Conservation (phyloP, 2,888 invertebrate species). For the Andrena minutula region DNA sequence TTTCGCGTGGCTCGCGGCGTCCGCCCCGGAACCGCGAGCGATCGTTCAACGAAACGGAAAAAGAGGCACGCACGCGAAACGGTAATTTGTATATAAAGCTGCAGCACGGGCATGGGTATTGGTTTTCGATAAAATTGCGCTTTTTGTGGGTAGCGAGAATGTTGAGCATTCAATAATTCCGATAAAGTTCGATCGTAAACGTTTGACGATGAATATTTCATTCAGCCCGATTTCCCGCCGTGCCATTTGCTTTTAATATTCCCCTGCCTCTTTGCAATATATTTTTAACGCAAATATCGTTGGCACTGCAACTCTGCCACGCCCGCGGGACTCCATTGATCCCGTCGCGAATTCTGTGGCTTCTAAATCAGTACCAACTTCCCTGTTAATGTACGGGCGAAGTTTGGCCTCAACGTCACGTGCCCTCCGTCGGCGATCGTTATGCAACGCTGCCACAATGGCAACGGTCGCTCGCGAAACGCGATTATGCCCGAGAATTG, state of each 20-base stretch:
- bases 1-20: neutral
- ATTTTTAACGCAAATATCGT: neutral
- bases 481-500: slow-evolving; percentile 19
- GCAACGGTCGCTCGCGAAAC: slow-evolving; percentile 3
- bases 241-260: neutral
- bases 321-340: no score
- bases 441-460: neutral
- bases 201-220: neutral
- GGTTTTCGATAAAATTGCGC: neutral
- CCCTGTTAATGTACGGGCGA: no score
- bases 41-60: neutral
- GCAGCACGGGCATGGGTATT: neutral
- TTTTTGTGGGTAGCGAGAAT: neutral
- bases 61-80: neutral
- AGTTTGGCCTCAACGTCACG: no score
- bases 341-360: no score
- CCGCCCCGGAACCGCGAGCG: neutral
- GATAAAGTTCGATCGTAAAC: neutral
- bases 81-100: neutral
- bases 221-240: neutral
- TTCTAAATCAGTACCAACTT: no score
- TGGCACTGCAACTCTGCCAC: neutral
- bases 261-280: neutral
- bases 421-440: neutral
- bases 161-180: neutral